Conservation (phyloP, 1,140 invertebrate species). For the Tyrophagus putrescentiae region DNA sequence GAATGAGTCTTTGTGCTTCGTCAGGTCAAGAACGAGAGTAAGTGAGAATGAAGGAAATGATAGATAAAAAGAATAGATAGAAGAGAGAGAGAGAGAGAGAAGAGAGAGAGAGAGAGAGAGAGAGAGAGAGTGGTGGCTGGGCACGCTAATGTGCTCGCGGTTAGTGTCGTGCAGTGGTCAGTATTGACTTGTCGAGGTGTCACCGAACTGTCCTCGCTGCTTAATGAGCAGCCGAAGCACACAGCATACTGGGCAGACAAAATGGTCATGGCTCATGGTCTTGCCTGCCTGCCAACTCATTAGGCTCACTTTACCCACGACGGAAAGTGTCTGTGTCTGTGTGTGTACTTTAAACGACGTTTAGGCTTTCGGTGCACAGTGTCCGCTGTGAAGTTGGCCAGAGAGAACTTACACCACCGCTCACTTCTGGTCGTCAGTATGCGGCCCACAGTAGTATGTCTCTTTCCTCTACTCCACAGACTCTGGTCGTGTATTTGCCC, state of each 20-base stretch:
- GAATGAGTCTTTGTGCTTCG: no score
- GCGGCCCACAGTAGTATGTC: no score
- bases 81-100: background rate
- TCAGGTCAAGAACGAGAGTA: no score
- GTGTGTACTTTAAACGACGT: background rate
- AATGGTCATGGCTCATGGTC: background rate
- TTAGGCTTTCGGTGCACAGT: background rate
- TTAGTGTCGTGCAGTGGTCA: background rate
- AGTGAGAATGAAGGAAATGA: no score
- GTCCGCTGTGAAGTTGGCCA: background rate
- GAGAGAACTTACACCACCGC: no score
- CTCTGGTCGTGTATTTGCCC: no score
- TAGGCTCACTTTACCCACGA: background rate
- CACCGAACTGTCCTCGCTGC: background rate
- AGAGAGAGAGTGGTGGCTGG: no score
- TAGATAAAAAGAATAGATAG: no score
- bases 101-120: slow-evolving; percentile 12
- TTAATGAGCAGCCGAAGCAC: no score
- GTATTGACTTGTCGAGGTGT: slow-evolving; percentile 10
- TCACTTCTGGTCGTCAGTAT: no score
- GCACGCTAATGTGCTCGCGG: background rate
- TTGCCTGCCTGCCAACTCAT: background rate
- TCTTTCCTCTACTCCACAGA: no score
- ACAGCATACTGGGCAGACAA: background rate
- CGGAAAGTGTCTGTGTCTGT: background rate